Evolutionary conservation across 2,113 vertebrate species (phyloP).

Genomic region (Calidris pygmaea): DNA sequence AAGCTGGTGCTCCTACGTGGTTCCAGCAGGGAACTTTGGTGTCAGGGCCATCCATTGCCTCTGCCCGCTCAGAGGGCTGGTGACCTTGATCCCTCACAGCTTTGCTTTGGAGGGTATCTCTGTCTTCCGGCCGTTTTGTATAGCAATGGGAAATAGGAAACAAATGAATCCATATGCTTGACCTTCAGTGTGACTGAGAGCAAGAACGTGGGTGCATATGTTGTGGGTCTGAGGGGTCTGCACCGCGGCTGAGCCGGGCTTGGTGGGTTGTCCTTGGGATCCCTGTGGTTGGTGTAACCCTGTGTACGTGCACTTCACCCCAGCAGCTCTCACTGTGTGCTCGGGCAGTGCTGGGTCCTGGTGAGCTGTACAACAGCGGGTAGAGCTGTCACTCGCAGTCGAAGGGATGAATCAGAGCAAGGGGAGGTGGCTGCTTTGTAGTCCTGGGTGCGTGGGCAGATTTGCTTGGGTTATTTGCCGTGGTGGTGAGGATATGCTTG

Average conservation of each 20-base stretch:
- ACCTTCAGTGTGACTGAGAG: neutral
- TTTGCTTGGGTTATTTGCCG: rapidly evolving
- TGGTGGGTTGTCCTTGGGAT: neutral
- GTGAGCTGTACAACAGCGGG: neutral
- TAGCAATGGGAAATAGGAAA: neutral
- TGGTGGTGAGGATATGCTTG: rapidly evolving
- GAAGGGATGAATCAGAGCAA: rapidly evolving
- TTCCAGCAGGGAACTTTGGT: neutral
- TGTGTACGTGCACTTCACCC: rapidly evolving
- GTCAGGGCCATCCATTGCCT: neutral
- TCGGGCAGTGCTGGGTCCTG: neutral
- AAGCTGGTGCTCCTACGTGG: rapidly evolving
- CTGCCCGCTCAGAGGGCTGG: neutral
- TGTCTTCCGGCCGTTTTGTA: neutral
- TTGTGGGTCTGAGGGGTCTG: neutral
- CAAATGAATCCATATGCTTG: neutral
- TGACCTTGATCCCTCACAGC: neutral
- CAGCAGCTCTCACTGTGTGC: neutral
- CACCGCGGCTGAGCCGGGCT: rapidly evolving
- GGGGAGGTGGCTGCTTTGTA: neutral
- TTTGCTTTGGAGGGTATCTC: neutral
- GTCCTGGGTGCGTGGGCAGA: neutral
- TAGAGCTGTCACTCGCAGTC: rapidly evolving
- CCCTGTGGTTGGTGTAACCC: neutral
- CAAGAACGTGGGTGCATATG: rapidly evolving